A percentile compares a stretch with the other conserved stretches of the same genome.
Evolutionary conservation across 2,797 vertebrate genomes (phyloP).

Genomic region (Rhinophrynus dorsalis): DNA sequence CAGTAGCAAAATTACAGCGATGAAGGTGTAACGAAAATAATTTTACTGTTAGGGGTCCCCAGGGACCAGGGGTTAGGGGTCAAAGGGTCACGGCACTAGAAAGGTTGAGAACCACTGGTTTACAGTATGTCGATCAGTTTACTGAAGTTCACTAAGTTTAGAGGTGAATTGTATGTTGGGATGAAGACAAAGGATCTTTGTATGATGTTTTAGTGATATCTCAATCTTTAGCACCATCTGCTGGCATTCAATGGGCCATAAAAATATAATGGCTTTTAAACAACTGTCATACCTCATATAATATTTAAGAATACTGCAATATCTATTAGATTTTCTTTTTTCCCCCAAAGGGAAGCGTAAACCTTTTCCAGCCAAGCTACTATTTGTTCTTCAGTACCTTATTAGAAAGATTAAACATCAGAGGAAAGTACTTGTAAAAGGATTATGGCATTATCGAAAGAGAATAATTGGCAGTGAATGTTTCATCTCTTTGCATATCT

Average conservation of each 20-base stretch:
- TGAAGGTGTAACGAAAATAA: too few species aligned
- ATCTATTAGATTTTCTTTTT: background rate
- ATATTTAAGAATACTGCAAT: constrained; percentile 12
- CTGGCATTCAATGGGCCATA: background rate
- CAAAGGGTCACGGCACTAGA: too few species aligned
- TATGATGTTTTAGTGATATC: background rate
- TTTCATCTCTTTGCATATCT: constrained; percentile 53
- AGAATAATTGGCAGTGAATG: constrained; percentile 50
- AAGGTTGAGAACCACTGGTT: too few species aligned
- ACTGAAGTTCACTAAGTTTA: constrained; percentile 1
- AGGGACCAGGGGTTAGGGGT: too few species aligned
- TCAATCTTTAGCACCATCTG: constrained; percentile 35
- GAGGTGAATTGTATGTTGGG: constrained; percentile 3
- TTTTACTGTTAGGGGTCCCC: too few species aligned
- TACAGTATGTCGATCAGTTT: background rate
- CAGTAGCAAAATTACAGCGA: too few species aligned
- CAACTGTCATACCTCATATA: background rate
- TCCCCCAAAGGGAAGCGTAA: constrained; percentile 20
- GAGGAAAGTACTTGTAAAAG: constrained; percentile 51
- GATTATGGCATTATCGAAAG: constrained; percentile 55
- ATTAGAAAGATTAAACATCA: constrained; percentile 52
- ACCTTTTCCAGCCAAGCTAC: constrained; percentile 35
- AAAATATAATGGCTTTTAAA: background rate
- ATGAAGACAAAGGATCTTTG: background rate
- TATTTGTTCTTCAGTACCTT: constrained; percentile 52